Percentiles rank a stretch among this genome's conserved stretches.
These are phyloP conservation scores for Adelognathus sp. DNA, from an alignment of 2,888 invertebrate genomes.

Conservation along the genomic window DNA sequence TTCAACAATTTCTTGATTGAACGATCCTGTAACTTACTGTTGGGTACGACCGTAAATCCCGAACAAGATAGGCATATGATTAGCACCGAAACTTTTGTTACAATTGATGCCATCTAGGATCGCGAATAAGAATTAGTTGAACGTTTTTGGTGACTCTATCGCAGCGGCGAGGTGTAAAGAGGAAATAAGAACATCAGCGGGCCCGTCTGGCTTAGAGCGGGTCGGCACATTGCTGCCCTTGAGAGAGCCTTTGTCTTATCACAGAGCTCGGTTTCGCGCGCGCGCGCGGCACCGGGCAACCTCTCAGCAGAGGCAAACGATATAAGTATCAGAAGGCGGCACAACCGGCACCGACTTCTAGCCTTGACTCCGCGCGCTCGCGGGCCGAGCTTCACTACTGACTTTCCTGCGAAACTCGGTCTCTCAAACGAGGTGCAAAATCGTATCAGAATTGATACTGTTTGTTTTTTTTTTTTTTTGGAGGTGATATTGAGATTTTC, in stretches of 20 bases:
- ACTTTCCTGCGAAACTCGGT: slow-evolving; percentile 75
- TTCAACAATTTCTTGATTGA: too few species aligned
- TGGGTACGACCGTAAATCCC: too few species aligned
- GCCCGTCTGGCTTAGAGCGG: slow-evolving; percentile 43
- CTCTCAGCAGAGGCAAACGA: slow-evolving; percentile 28
- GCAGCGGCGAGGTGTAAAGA: too few species aligned
- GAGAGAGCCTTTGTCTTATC: slow-evolving; percentile 79
- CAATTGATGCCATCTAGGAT: too few species aligned
- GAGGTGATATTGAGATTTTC: background rate
- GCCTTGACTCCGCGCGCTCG: slow-evolving; percentile 76
- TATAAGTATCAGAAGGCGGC: slow-evolving; percentile 8
- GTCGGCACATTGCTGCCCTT: slow-evolving; percentile 71
- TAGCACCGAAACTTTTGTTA: too few species aligned
- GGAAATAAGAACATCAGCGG: slow-evolving; percentile 10
- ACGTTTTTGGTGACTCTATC: background rate
- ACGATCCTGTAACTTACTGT: too few species aligned
- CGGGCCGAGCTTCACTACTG: slow-evolving; percentile 66
- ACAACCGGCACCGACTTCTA: slow-evolving; percentile 61
- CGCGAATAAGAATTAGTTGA: too few species aligned
- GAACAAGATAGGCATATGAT: too few species aligned
- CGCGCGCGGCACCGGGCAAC: slow-evolving; percentile 62
- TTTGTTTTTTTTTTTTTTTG: background rate
- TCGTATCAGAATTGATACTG: too few species aligned
- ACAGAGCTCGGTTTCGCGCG: slow-evolving; percentile 67
- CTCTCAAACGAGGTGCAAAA: too few species aligned